Evolutionary conservation across 23 tunicate genomes (phyloP), one percentile per base, ranked within the genome.

Genomic region (Halocynthia roretzi): DNA sequence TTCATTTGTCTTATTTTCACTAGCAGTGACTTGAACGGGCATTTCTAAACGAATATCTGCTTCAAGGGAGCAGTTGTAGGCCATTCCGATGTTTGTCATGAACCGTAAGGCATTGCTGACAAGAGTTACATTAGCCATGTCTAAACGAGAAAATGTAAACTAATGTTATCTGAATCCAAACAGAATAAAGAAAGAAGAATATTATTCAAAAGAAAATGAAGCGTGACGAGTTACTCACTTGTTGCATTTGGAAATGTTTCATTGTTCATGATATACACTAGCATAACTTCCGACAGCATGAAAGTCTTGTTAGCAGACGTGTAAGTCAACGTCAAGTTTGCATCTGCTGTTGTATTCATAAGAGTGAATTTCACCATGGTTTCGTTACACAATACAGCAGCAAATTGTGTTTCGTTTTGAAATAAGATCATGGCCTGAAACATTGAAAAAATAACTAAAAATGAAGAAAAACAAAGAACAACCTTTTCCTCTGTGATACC

Each of bases 231-330:
- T 50, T 54, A 14, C 63, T 44, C 56, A 90, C 97, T 22, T 77
- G 80, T 53, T 49, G 87, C 76, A 11, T 84, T 81, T 14, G 76
- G 71, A 62, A 90, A 90, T 8, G 80, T 81, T 8, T 76, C 53
- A 15, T 85, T 81, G 48, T 52, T 20, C 18, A 71, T 23, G 0
- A 8, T 50, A 71, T 75, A 85, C 53, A 9, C n/a, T 7, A 84
- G 49, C 18, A 52, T 18, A 14, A 85, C 97, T 0, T 62, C 53
- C 5, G 94, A 66, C 62, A 88, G 70, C 51, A 61, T 44, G 60
- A 51, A 78, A 7, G 53, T 23, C 5, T 50, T 54, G 7, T 62
- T 51, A 22, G 66, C 66, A 61, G 62, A 66, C 48, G 2, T 14
- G 20, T 60, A 84, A 4, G 82, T 70, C 53, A 84, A 15, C 52